Evolutionary conservation across 1,140 invertebrate genomes (phyloP).

Genomic region (Paralvinella palmiformis): DNA sequence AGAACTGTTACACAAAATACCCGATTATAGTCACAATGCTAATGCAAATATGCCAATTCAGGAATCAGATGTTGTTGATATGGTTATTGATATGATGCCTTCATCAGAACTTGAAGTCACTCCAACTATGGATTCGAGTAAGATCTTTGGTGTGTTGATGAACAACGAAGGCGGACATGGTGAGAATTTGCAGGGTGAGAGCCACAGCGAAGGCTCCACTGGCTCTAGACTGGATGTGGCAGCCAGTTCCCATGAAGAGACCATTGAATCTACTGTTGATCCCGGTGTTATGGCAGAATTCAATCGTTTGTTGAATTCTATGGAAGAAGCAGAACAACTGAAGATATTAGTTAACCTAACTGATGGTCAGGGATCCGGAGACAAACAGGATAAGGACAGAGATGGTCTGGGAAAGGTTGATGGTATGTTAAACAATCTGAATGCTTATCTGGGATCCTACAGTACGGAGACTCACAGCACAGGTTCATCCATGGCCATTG

Average conservation of each 20-base stretch:
- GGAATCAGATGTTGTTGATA: slow-evolving; percentile 19
- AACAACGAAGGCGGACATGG: background rate
- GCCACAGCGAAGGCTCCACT: background rate
- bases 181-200: background rate
- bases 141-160: background rate
- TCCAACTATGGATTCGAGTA: background rate
- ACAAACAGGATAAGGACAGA: background rate
- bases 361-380: background rate
- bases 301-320: slow-evolving; percentile 1
- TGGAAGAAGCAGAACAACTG: slow-evolving; percentile 14
- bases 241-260: background rate
- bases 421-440: too few relatives aligned
- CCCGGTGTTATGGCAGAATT: slow-evolving; percentile 12
- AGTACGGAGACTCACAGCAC: too few relatives aligned
- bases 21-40: background rate
- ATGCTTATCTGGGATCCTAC: too few relatives aligned
- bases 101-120: too few relatives aligned
- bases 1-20: background rate
- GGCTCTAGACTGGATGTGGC: background rate
- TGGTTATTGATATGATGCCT: slow-evolving; percentile 18
- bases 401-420: too few relatives aligned
- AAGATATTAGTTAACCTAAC: background rate
- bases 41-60: background rate
- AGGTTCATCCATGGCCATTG: too few relatives aligned
- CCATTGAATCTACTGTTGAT: background rate